Evolutionary conservation across 2,888 invertebrate species (phyloP), one percentile per base, ranked within the genome.

Genomic region (Euplagia quadripunctaria): DNA sequence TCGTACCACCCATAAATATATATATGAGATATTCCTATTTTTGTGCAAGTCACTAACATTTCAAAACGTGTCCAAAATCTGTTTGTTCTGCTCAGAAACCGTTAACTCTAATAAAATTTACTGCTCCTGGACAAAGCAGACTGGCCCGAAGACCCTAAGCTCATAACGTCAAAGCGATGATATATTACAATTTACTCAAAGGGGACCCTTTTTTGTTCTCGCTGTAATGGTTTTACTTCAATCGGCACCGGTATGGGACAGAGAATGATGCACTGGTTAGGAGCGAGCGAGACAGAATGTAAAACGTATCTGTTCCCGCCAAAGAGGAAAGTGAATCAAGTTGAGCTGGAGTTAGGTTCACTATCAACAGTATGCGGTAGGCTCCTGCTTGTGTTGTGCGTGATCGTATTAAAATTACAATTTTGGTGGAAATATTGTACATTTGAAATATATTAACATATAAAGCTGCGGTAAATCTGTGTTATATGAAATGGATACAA

Each of bases 201-300:
- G 96, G 96, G 96, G 94, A 94, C 95, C 95, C 90, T 96, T 96
- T 95, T 96, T 96, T 96, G 96, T 96, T 95, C 95, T 94, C 92
- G 82, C 81, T 87, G 93, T 95, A 96, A 96, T 96, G 95, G 95
- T 93, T 94, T 93, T 91, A 93, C 90, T 93, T 93, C 94, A 94
- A 95, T 95, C 95, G 95, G 90, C 91, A 89, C 85, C 76, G 75
- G 82, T 87, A 83, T 86, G 86, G 86, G 87, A 87, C 64, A 70
- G 68, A 74, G 76, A 4, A 90, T 88, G 87, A 11, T 65, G 9
- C 4, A 5, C n/a, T n/a, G 4, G 3, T 14, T 49, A 11, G 63
- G 93, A 77, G 84, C 9, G 81, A 94, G 69, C 20, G 88, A 86
- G 93, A 92, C 14, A 76, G 71, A 70, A 77, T 31, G 73, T 86